Conservation (phyloP, 2,888 invertebrate species). For the Hemistola chrysoprasaria region DNA sequence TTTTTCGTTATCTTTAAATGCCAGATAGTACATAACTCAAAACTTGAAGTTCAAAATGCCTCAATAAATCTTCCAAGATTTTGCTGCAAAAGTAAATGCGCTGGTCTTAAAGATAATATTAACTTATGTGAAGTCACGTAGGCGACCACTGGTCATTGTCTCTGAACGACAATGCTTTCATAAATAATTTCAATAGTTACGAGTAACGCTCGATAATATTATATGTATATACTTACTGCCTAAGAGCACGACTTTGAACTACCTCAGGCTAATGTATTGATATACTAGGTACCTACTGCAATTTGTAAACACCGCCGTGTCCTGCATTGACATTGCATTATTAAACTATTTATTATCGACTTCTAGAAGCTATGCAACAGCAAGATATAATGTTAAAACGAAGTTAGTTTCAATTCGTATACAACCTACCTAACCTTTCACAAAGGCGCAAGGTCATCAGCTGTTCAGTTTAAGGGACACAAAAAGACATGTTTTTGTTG, state of each 20-base stretch:
- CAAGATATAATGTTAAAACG: no score
- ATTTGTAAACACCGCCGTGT: constrained; percentile 11
- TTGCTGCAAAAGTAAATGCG: no score
- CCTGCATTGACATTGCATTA: constrained; percentile 2
- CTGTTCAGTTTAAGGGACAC: constrained; percentile 26
- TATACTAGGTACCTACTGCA: constrained; percentile 17
- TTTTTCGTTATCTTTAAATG: no score
- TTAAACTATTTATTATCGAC: no score
- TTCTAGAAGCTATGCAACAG: no score
- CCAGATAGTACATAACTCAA: no score
- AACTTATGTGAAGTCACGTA: constrained; percentile 41
- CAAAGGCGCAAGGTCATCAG: constrained; percentile 12
- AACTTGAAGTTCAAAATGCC: no score
- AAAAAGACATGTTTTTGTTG: constrained; percentile 25
- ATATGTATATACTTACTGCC: constrained; percentile 3
- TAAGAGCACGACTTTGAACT: constrained; percentile 26
- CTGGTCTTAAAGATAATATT: constrained; percentile 13
- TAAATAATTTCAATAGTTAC: constrained; percentile 47
- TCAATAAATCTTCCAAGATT: not conserved
- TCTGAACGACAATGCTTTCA: constrained; percentile 56
- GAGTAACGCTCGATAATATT: constrained; percentile 32
- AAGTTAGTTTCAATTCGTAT: no score
- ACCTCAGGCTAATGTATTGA: constrained; percentile 20
- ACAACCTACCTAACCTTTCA: no score
- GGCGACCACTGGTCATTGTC: constrained; percentile 48